Percentiles rank a stretch among this genome's conserved stretches.
Evolutionary conservation across 2,888 invertebrate genomes (phyloP).

Genomic region (Atrina japonica): DNA sequence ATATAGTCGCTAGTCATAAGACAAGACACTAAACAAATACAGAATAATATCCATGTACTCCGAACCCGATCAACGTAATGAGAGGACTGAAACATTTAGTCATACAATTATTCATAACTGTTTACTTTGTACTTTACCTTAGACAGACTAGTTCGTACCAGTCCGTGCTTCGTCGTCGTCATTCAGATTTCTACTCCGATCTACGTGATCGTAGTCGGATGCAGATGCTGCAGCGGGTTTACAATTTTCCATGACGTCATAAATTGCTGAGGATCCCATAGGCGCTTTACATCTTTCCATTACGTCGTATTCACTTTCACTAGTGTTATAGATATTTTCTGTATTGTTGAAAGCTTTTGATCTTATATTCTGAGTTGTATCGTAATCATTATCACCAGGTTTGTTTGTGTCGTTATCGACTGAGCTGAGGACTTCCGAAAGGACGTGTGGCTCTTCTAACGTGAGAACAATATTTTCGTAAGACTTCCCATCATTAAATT

Average conservation of each 20-base stretch:
- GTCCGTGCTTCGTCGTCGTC: too few species aligned
- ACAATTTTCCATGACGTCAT: too few species aligned
- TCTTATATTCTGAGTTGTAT: background rate
- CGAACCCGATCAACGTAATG: too few species aligned
- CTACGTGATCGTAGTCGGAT: slow-evolving; percentile 6
- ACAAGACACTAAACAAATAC: too few species aligned
- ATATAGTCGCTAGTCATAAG: too few species aligned
- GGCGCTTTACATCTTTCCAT: slow-evolving; percentile 4
- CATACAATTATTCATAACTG: too few species aligned
- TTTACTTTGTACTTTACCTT: too few species aligned
- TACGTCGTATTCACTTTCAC: slow-evolving; percentile 3
- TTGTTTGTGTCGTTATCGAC: background rate
- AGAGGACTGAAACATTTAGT: too few species aligned
- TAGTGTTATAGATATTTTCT: background rate
- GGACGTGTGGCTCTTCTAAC: slow-evolving; percentile 8
- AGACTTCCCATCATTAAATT: slow-evolving; percentile 2
- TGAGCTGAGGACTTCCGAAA: slow-evolving; percentile 15
- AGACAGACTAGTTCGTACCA: too few species aligned
- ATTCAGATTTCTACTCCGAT: too few species aligned
- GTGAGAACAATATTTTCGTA: slow-evolving; percentile 25
- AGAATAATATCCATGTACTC: too few species aligned
- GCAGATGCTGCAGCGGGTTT: background rate
- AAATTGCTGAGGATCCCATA: too few species aligned
- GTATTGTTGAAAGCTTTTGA: background rate
- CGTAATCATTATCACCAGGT: background rate